Evolutionary conservation across 1,140 invertebrate genomes (phyloP).

Genomic region (Cepaea nemoralis): DNA sequence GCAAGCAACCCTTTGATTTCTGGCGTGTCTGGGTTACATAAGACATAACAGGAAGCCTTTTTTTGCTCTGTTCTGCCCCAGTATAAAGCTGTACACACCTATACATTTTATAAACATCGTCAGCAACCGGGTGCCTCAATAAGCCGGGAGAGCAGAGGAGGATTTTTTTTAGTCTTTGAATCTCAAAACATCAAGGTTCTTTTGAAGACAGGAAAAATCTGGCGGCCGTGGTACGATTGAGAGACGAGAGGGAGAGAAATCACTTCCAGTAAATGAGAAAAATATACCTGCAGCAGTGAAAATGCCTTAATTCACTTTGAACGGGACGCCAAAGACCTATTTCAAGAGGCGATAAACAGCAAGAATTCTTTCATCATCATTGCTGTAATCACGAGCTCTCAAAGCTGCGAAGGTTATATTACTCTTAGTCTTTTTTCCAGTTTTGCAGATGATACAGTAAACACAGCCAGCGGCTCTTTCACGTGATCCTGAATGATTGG

Average conservation of each 20-base stretch:
- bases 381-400: neutral
- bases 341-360: neutral
- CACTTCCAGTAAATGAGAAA: neutral
- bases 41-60: neutral
- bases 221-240: too few relatives aligned
- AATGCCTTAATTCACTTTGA: neutral
- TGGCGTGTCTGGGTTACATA: neutral
- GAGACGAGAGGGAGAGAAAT: neutral
- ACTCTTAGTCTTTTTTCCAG: too few relatives aligned
- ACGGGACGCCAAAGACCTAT: neutral
- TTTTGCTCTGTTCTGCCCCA: neutral
- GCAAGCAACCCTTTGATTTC: conserved; percentile 1
- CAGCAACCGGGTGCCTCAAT: neutral
- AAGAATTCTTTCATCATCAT: neutral
- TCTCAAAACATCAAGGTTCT: neutral
- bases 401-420: too few relatives aligned
- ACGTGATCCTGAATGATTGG: neutral
- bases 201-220: neutral
- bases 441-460: too few relatives aligned
- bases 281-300: neutral
- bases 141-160: neutral
- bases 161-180: neutral
- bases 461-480: neutral
- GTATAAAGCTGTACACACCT: neutral
- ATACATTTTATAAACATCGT: neutral